These are phyloP conservation scores for Sebastes wilsoni DNA, from an alignment of 2,797 vertebrate genomes.

Conservation along the genomic window DNA sequence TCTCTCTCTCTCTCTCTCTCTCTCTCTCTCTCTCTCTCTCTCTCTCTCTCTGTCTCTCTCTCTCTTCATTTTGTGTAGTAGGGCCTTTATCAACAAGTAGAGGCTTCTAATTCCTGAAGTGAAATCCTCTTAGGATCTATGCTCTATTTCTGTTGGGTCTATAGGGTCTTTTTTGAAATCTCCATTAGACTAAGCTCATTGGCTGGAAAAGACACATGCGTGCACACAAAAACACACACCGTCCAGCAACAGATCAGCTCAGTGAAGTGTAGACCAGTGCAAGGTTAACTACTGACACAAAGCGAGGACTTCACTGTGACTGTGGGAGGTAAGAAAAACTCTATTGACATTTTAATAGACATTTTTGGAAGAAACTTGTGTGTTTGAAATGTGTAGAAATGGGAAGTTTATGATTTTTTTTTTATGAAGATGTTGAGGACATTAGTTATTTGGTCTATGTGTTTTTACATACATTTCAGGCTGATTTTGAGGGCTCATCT, in stretches of 20 bases:
- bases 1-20: background rate
- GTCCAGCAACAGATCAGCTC: conserved; percentile 62
- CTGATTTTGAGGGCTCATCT: background rate
- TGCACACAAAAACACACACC: conserved; percentile 58
- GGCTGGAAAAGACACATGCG: conserved; percentile 66
- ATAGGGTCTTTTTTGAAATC: conserved; percentile 82
- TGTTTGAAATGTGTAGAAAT: background rate
- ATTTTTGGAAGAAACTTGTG: background rate
- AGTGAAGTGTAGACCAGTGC: conserved; percentile 44
- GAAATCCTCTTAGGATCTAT: conserved; percentile 94
- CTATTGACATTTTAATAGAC: background rate
- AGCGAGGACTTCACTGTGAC: conserved; percentile 39
- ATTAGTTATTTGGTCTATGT: background rate
- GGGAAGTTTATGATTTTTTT: background rate
- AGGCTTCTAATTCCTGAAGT: conserved; percentile 86
- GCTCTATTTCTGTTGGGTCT: conserved; percentile 91
- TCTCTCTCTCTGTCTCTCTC: background rate
- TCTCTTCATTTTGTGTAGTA: conserved; percentile 16
- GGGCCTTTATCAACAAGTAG: conserved; percentile 66
- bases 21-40: background rate
- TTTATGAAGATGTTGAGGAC: no score
- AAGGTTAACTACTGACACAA: conserved; percentile 47
- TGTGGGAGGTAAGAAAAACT: conserved; percentile 69
- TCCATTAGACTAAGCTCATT: conserved; percentile 79
- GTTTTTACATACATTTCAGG: background rate